phyloP scores from a whole-genome alignment of 2,888 invertebrate genomes.

The Andrena chrysosceles region DNA sequence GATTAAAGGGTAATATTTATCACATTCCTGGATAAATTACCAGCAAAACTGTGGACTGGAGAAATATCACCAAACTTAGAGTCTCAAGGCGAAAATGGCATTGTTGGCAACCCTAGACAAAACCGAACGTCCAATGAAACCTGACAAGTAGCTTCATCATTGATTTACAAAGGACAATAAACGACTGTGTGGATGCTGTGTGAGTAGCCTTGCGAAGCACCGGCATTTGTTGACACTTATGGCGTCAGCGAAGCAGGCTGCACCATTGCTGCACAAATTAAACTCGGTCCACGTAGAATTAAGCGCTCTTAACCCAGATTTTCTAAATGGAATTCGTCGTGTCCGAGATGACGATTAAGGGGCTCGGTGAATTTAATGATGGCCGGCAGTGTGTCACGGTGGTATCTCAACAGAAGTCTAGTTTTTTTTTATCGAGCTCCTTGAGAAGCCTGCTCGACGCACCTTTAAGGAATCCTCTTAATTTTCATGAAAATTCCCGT shows the following conservation, averaged over 20 bases:
- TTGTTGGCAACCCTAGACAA: too few species aligned
- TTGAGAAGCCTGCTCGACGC: not conserved
- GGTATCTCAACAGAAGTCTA: slow-evolving; percentile 10
- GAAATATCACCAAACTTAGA: too few species aligned
- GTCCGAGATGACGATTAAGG: not conserved
- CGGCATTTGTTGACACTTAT: slow-evolving; percentile 27
- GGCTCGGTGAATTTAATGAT: slow-evolving; percentile 31
- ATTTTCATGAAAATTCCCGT: slow-evolving; percentile 15
- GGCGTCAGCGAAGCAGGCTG: slow-evolving; percentile 7
- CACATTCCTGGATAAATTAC: too few species aligned
- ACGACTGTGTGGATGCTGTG: not conserved
- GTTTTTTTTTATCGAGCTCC: not conserved
- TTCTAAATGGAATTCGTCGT: slow-evolving; percentile 41
- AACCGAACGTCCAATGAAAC: too few species aligned
- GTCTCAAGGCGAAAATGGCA: too few species aligned
- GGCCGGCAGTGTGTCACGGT: slow-evolving; percentile 2
- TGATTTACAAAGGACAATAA: slow-evolving; percentile 16
- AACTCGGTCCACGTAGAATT: slow-evolving; percentile 7
- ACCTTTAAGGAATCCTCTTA: not conserved
- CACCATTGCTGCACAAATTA: slow-evolving; percentile 36
- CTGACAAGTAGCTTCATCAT: not conserved
- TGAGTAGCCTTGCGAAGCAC: not conserved
- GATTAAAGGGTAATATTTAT: too few species aligned
- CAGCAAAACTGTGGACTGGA: too few species aligned
- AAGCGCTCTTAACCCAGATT: slow-evolving; percentile 56